A percentile compares a stretch with the other conserved stretches of the same genome.
These are phyloP conservation scores for Crocodylus rhombifer DNA, from an alignment of 2,797 vertebrate genomes.

Conservation along the genomic window DNA sequence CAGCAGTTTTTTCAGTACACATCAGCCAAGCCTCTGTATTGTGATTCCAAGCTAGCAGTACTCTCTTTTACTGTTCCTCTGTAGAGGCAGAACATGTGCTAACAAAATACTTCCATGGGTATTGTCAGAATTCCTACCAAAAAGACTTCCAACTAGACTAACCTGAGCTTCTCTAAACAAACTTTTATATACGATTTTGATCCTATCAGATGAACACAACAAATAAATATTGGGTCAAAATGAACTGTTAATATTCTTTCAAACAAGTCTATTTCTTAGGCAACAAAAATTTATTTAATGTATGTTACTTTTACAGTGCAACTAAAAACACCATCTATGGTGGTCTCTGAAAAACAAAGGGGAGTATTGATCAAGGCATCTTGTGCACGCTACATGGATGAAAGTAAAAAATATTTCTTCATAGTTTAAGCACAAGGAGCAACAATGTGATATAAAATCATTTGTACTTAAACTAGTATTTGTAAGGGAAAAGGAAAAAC, in stretches of 20 bases:
- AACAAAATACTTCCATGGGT: neutral
- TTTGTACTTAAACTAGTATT: neutral
- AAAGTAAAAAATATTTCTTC: neutral
- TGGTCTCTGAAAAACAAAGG: neutral
- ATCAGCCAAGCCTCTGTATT: neutral
- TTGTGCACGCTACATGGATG: fast-evolving
- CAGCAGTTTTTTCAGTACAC: fast-evolving
- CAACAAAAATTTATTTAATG: neutral
- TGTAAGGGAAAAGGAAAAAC: neutral
- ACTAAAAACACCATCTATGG: neutral
- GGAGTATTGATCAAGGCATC: neutral
- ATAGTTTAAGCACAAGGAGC: neutral
- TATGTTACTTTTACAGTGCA: neutral
- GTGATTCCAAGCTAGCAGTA: neutral
- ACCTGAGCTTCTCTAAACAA: neutral
- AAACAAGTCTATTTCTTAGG: neutral
- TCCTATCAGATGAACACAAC: neutral
- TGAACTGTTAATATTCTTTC: neutral
- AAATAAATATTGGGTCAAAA: neutral
- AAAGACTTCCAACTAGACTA: neutral
- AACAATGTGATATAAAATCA: neutral
- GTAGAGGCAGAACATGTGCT: neutral
- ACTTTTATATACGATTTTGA: neutral
- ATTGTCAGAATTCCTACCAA: neutral
- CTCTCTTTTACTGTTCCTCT: neutral